Percentiles rank a stretch among this genome's conserved stretches.
Evolutionary conservation across 2,113 vertebrate species (phyloP).

Genomic region (Fregata magnificens): DNA sequence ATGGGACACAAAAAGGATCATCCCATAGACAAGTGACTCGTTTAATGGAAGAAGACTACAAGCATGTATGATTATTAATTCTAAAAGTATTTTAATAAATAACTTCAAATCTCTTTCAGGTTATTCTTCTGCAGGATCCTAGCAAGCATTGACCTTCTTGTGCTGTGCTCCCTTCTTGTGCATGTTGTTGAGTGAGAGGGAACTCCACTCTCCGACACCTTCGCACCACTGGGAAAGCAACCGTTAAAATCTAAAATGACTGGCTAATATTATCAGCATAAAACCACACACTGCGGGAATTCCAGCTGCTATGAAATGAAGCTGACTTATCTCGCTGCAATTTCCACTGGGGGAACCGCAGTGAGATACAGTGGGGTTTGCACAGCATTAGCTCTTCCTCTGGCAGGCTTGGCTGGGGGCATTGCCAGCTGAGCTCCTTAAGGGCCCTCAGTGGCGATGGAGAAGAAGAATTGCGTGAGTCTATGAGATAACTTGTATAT

Average conservation of each 20-base stretch:
- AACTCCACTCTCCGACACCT: not conserved
- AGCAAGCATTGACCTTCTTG: not conserved
- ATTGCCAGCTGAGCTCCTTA: not conserved
- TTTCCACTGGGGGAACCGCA: not conserved
- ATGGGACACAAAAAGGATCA: not conserved
- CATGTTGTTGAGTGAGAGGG: not conserved
- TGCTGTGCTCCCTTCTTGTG: not conserved
- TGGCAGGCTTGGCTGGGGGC: not conserved
- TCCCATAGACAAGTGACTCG: not conserved
- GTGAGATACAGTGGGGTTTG: not conserved
- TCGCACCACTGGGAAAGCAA: not conserved
- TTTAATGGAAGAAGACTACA: not conserved
- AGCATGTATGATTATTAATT: not conserved
- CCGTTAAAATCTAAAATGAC: not conserved
- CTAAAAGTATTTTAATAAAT: not conserved
- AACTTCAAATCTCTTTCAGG: not conserved
- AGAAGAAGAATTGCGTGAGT: not conserved
- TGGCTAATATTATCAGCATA: not conserved
- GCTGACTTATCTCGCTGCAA: not conserved
- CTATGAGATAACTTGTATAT: not conserved
- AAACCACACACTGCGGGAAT: not conserved
- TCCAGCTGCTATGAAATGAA: not conserved
- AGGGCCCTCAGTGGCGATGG: not conserved
- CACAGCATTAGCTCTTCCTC: not conserved
- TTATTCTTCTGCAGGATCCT: not conserved